A percentile compares a stretch with the other conserved stretches of the same genome.
phyloP scores from a whole-genome alignment of 1,140 invertebrate genomes.

The Zaprionus lachaisei region DNA sequence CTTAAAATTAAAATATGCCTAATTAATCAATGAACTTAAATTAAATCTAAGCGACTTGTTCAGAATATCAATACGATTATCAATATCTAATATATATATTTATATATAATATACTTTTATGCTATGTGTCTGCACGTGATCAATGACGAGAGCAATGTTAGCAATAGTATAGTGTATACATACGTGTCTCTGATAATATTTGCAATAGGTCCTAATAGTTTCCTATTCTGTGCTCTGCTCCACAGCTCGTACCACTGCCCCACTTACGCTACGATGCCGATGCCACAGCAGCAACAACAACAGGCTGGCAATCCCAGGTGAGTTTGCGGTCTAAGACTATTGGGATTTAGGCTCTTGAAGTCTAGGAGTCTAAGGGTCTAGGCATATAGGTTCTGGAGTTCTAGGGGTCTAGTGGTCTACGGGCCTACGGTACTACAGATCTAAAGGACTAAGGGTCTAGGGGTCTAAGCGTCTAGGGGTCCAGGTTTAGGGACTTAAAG shows the following conservation, averaged over 20 bases:
- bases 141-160: slow-evolving; percentile 41
- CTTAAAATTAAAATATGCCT: slow-evolving; percentile 14
- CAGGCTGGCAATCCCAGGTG: slow-evolving; percentile 68
- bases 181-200: not conserved
- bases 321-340: not conserved
- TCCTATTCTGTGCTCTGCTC: slow-evolving; percentile 30
- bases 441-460: too few species aligned
- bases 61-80: not conserved
- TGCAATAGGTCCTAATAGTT: slow-evolving; percentile 32
- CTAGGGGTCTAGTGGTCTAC: not conserved
- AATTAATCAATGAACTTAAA: slow-evolving; percentile 40
- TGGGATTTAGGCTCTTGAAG: not conserved
- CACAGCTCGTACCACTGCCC: slow-evolving; percentile 82
- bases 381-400: not conserved
- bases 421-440: too few species aligned
- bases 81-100: slow-evolving; percentile 15
- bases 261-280: slow-evolving; percentile 73
- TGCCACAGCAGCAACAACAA: slow-evolving; percentile 59
- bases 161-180: slow-evolving; percentile 9
- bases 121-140: slow-evolving; percentile 79
- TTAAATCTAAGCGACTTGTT: slow-evolving; percentile 2
- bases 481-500: too few species aligned
- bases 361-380: not conserved
- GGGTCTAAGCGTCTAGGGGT: too few species aligned
- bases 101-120: slow-evolving; percentile 44